phyloP scores from a whole-genome alignment of 1,140 invertebrate genomes.

The Melitaea cinxia region DNA sequence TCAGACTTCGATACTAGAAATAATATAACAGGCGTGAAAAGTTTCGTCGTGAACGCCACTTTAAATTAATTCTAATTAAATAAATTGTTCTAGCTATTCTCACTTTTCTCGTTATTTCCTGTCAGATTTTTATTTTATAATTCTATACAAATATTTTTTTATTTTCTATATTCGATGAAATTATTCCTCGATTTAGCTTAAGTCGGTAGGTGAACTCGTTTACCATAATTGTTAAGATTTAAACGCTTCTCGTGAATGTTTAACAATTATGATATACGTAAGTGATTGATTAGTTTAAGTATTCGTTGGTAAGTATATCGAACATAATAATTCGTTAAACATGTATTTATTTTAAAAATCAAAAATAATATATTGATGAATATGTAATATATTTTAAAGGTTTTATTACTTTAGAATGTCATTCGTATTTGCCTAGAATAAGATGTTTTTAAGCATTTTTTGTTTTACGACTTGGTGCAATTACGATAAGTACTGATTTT shows the following conservation, averaged over 20 bases:
- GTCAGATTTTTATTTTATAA: constrained; percentile 43
- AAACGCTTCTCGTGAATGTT: neutral
- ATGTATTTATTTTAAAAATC: constrained; percentile 60
- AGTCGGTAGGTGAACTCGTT: constrained; percentile 8
- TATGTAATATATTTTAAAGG: constrained; percentile 35
- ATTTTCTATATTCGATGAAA: constrained; percentile 52
- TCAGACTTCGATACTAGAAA: constrained; percentile 64
- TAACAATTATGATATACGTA: constrained; percentile 6
- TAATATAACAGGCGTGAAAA: constrained; percentile 62
- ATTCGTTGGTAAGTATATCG: constrained; percentile 38
- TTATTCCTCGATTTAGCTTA: constrained; percentile 46
- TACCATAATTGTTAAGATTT: constrained; percentile 6
- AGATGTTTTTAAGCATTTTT: constrained; percentile 61
- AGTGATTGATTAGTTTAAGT: constrained; percentile 35
- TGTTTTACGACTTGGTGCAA: constrained; percentile 69
- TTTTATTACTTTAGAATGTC: constrained; percentile 41
- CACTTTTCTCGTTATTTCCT: constrained; percentile 12
- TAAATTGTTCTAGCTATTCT: constrained; percentile 27
- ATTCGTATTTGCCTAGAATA: constrained; percentile 32
- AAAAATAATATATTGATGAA: constrained; percentile 67
- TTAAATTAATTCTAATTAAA: constrained; percentile 52
- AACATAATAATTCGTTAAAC: constrained; percentile 46
- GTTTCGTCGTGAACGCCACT: constrained; percentile 66
- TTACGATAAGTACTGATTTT: constrained; percentile 61
- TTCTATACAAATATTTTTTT: constrained; percentile 47